Evolutionary conservation across 2,797 vertebrate species (phyloP).

Genomic region (Denticeps clupeoides): DNA sequence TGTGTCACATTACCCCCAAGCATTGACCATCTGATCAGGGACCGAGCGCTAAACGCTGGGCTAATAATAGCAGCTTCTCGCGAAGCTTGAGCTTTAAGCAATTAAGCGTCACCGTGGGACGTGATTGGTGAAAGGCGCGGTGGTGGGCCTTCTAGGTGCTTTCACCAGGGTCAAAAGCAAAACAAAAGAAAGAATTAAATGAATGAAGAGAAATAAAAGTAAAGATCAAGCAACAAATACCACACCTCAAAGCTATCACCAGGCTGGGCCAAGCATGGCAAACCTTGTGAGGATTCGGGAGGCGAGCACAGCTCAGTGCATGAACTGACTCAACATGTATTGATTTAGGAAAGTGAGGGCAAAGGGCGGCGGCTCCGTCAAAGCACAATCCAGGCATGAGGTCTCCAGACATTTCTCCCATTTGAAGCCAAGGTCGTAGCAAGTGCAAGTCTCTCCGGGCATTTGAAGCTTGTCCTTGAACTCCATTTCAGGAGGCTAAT

Average conservation of each 20-base stretch:
- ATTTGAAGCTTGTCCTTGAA: conserved; percentile 65
- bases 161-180: no score
- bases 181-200: no score
- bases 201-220: no score
- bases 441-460: conserved; percentile 49
- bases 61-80: conserved; percentile 61
- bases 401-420: conserved; percentile 42
- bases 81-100: conserved; percentile 51
- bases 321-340: conserved; percentile 36
- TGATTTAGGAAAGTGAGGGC: conserved; percentile 40
- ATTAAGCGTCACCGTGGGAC: conserved; percentile 61
- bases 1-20: conserved; percentile 67
- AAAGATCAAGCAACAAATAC: no score
- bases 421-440: conserved; percentile 57
- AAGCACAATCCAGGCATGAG: conserved; percentile 43
- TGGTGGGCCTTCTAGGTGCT: not conserved
- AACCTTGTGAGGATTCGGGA: no score
- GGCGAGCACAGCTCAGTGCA: conserved; percentile 42
- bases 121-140: conserved; percentile 49
- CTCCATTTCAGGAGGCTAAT: conserved; percentile 53
- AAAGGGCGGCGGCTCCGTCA: conserved; percentile 40
- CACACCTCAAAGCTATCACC: no score
- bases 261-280: no score
- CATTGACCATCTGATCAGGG: conserved; percentile 69
- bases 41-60: conserved; percentile 50